Base-by-base conservation (phyloP, 2,113 vertebrate species). In the Siphamia tubifer region DNA sequence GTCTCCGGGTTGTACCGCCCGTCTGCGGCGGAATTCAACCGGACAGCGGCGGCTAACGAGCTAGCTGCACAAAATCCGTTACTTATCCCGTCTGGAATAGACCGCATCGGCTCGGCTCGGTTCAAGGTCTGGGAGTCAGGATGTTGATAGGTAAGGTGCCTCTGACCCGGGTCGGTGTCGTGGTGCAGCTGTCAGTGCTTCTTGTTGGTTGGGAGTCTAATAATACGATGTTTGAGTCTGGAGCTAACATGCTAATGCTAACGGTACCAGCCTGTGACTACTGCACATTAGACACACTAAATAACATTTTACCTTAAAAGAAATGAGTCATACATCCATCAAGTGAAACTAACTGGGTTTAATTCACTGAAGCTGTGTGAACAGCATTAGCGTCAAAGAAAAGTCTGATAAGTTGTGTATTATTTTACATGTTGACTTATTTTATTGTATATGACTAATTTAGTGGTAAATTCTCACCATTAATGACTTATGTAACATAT, bases 121-220 rank as follows among this genome's bases (percentile, higher is more conserved):
- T 45, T 20, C 11, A 54, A 44, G 51, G 23, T 65, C 52, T 47
- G 38, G 56, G 13, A 54, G 19, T 51, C 74, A 60, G 36, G 13
- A 89, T 89, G 87, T 24, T 87, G 40, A 89, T 89, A 83, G 84
- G 87, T 87, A 80, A 75, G 3, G 35, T 68, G 19, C 6, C 6
- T 2, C 5, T 11, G 21, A 45, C 7, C 43, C 35, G 16, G 28
- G 4, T 62, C 15, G 8, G 23, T 40, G 52, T 54, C 24, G 31
- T 44, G 31, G 67, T 13, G 3, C 19, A 13, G 45, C 42, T 19
- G 68, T 27, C 40, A 6, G 47, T 4, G 20, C 16, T 28, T 40
- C 31, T n/a, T n/a, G n/a, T n/a, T n/a, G n/a, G n/a, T n/a, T n/a
- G n/a, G n/a, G n/a, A n/a, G n/a, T n/a, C n/a, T n/a, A n/a, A n/a